These are phyloP conservation scores for Cotesia congregata DNA, from an alignment of 2,888 invertebrate genomes.

Conservation along the genomic window DNA sequence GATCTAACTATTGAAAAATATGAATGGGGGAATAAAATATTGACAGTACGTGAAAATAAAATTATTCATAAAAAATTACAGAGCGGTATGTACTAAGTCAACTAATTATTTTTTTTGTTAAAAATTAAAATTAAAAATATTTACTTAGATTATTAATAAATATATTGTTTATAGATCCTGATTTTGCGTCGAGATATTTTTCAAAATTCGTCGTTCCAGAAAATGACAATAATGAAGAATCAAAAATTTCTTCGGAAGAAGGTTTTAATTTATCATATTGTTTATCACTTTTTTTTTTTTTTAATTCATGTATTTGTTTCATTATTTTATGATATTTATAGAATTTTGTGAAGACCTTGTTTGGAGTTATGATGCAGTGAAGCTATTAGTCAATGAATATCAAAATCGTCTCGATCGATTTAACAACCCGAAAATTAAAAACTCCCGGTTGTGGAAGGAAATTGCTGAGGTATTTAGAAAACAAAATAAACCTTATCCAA, in stretches of 20 bases:
- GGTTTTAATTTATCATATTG: background rate
- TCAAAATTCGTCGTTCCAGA: background rate
- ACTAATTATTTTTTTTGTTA: background rate
- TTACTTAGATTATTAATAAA: background rate
- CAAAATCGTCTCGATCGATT: background rate
- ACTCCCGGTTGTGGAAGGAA: background rate
- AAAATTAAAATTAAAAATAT: background rate
- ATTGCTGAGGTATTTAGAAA: background rate
- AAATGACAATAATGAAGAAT: background rate
- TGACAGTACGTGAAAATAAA: background rate
- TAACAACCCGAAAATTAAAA: background rate
- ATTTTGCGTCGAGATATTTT: background rate
- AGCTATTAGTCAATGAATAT: background rate
- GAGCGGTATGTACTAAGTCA: background rate
- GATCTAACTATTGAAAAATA: background rate
- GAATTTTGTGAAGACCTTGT: background rate
- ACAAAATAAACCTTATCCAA: background rate
- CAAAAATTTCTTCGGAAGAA: background rate
- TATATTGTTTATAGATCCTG: background rate
- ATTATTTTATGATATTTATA: background rate
- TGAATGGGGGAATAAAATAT: background rate
- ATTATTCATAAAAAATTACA: background rate
- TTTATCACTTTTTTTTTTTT: too few species aligned
- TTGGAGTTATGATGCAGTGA: background rate
- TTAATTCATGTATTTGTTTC: background rate